Conservation (phyloP, 2,113 vertebrate species). For the Oxyura jamaicensis region DNA sequence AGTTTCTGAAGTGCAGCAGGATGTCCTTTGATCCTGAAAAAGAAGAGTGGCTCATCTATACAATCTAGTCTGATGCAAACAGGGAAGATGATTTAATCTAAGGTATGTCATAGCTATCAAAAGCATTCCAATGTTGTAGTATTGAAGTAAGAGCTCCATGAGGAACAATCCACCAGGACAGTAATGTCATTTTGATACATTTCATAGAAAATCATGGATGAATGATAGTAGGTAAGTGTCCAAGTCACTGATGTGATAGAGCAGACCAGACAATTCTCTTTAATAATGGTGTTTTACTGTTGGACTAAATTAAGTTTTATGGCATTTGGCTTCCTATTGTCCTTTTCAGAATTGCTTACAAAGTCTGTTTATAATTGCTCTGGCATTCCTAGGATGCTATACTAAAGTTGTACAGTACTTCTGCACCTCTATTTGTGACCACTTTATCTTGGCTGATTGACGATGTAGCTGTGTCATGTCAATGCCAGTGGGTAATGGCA, state of each 20-base stretch:
- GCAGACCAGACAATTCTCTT: not conserved
- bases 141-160: constrained; percentile 50
- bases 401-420: not conserved
- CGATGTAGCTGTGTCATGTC: not conserved
- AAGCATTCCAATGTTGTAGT: constrained; percentile 35
- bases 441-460: not conserved
- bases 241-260: not conserved
- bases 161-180: constrained; percentile 34
- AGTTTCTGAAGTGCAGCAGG: constrained; percentile 63
- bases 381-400: not conserved
- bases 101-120: constrained; percentile 40
- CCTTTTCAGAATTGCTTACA: not conserved
- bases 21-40: constrained; percentile 75
- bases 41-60: constrained; percentile 42
- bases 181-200: constrained; percentile 26
- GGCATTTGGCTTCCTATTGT: not conserved
- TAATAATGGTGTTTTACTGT: not conserved
- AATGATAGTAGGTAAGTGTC: not conserved
- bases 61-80: constrained; percentile 54
- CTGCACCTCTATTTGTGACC: not conserved
- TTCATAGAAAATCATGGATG: not conserved
- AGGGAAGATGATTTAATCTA: constrained; percentile 52
- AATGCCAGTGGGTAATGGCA: not conserved
- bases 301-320: not conserved
- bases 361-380: not conserved